Base-by-base conservation (phyloP, 2,797 vertebrate species). In the Poeciliopsis paucimaculata region DNA sequence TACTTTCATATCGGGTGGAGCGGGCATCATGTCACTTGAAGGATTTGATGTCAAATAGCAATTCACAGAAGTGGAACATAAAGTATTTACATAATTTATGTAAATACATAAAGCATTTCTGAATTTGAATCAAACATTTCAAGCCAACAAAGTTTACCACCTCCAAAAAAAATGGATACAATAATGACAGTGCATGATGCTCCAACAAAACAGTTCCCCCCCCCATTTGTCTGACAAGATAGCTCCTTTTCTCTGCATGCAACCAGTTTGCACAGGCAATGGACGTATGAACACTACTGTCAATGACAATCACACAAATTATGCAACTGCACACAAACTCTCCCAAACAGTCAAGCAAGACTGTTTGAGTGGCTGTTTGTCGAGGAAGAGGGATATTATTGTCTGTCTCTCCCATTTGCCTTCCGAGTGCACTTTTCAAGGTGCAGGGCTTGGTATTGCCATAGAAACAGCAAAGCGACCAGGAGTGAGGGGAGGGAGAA, bases 381-480 rank as follows among this genome's bases (percentile, higher is more conserved):
- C 89, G 93, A 84, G 87, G 85, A 89, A 85, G 89, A 91, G 90
- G 87, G 89, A 91, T 93, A 93, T 94, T 92, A 94, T 92, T 91
- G 91, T 92, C 91, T 91, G 84, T 88, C 90, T 90, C 88, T 92
- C 90, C 88, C 84, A 81, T 85, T 87, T 88, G 89, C 80, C 89
- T 91, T 94, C 90, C 86, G 93, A 94, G 91, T 93, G 90, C 91
- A 96, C 94, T 95, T 95, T 94, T 94, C 91, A 94, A 95, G 95
- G 94, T 95, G 89, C 94, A 92, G 95, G 95, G 95, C 95, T 95
- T 96, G 95, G 95, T 94, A 95, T 96, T 91, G 80, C 95, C 95
- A 96, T 96, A 90, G 95, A 91, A 95, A 96, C 95, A 92, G 91
- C 84, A 88, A 90, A 93, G 92, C 90, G 55, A 92, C 91, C 88